Conservation (phyloP, 2,888 invertebrate species). For the Mycogona germanica region DNA sequence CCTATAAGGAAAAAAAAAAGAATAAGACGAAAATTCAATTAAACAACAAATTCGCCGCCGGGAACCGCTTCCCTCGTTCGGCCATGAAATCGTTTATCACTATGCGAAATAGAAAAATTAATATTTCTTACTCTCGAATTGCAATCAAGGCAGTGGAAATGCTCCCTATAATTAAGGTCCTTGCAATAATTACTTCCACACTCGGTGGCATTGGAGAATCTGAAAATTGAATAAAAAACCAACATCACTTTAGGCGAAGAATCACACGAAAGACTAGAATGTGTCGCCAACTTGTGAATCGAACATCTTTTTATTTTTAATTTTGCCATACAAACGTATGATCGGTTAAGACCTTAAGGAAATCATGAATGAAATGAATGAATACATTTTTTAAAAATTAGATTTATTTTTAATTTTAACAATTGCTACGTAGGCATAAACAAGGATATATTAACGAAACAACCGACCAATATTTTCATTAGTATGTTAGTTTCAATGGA, state of each 20-base stretch:
- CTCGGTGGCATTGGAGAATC: constrained; percentile 62
- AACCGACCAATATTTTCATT: not conserved
- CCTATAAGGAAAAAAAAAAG: constrained; percentile 33
- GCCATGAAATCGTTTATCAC: constrained; percentile 4
- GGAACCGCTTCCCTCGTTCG: too few relatives aligned
- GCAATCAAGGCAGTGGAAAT: constrained; percentile 84
- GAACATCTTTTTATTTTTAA: not conserved
- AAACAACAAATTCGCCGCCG: too few relatives aligned
- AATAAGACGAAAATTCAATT: not conserved
- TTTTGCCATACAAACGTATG: too few relatives aligned
- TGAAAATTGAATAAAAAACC: constrained; percentile 19
- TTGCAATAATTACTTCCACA: constrained; percentile 76
- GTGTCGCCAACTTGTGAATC: not conserved
- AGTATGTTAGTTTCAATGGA: too few relatives aligned
- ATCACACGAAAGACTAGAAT: constrained; percentile 15
- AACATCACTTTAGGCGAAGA: constrained; percentile 8
- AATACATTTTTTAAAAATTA: too few relatives aligned
- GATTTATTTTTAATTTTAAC: too few relatives aligned
- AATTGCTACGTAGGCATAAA: not conserved
- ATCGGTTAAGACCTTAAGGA: too few relatives aligned
- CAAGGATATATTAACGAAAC: not conserved
- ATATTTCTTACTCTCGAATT: constrained; percentile 41
- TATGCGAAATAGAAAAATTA: constrained; percentile 12
- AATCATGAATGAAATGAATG: too few relatives aligned
- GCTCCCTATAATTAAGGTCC: constrained; percentile 81